Conservation (phyloP, 1,140 invertebrate species). For the Drosophila orosa region DNA sequence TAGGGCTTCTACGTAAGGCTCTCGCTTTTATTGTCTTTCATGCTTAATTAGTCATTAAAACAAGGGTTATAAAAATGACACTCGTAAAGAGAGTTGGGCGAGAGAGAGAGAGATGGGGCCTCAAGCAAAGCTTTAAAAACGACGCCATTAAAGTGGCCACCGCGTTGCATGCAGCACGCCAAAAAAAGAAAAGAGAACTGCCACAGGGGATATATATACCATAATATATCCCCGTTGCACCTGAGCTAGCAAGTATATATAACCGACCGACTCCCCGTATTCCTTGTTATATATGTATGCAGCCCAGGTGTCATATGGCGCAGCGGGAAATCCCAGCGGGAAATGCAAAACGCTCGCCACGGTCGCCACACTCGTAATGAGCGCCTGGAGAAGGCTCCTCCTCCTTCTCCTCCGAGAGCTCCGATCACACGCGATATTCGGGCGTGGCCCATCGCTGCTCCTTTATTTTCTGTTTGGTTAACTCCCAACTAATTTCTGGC, state of each 20-base stretch:
- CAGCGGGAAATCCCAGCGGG: constrained; percentile 80
- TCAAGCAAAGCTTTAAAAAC: constrained; percentile 72
- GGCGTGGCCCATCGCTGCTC: constrained; percentile 62
- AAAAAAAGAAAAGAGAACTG: constrained; percentile 18
- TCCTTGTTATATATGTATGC: constrained; percentile 2
- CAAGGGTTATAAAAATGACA: constrained; percentile 76
- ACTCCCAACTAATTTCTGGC: constrained; percentile 60
- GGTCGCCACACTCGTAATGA: constrained; percentile 60
- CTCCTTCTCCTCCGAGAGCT: not conserved
- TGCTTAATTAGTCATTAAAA: constrained; percentile 80
- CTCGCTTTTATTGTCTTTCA: constrained; percentile 65
- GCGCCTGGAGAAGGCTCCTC: constrained; percentile 55
- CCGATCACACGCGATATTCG: constrained; percentile 65
- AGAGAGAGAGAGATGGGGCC: constrained; percentile 5
- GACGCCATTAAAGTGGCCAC: constrained; percentile 74
- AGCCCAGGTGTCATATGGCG: constrained; percentile 71
- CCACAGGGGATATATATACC: constrained; percentile 29
- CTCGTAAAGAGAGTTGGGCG: constrained; percentile 58
- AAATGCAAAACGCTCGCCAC: constrained; percentile 71
- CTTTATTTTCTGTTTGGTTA: constrained; percentile 47
- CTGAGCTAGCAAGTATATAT: constrained; percentile 49
- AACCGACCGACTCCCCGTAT: constrained; percentile 1
- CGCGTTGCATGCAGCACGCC: constrained; percentile 71
- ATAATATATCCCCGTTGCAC: constrained; percentile 50
- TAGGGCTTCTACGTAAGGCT: constrained; percentile 18